Evolutionary conservation across 37 sponge, comb jelly and placozoan genomes (phyloP).

Genomic region (Amphimedon queenslandica): DNA sequence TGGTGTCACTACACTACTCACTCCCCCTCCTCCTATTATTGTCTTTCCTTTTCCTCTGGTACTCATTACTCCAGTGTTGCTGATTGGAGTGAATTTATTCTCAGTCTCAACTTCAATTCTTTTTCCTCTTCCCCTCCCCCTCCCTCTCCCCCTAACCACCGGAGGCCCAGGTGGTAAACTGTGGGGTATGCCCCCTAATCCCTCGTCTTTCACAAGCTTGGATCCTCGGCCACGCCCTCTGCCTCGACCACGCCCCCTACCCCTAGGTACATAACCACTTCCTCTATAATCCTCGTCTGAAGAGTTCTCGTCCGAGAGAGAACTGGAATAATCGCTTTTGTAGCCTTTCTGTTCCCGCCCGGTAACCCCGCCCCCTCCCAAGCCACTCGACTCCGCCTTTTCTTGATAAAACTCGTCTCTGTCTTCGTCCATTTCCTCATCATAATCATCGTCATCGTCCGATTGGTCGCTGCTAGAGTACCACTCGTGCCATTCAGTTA

Average conservation of each 20-base stretch:
- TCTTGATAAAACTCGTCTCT: background rate
- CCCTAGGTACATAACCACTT: background rate
- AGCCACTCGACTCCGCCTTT: background rate
- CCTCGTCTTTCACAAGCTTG: background rate
- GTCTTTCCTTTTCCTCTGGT: background rate
- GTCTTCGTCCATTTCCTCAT: background rate
- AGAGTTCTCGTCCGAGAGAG: background rate
- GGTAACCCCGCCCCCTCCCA: background rate
- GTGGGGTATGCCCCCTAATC: too few species aligned
- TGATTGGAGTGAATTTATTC: background rate
- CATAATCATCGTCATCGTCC: background rate
- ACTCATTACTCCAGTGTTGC: background rate
- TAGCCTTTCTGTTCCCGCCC: background rate
- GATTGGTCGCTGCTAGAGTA: background rate
- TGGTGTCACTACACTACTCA: background rate
- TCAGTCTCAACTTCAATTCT: background rate
- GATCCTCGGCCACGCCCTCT: background rate
- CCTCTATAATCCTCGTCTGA: slow-evolving; percentile 1
- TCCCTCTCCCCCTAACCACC: background rate
- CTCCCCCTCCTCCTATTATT: background rate
- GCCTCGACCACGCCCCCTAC: background rate
- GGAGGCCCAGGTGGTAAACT: too few species aligned
- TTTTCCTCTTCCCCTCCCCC: background rate
- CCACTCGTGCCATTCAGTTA: slow-evolving; percentile 5
- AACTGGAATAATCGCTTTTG: background rate